A percentile compares a stretch with the other conserved stretches of the same genome.
Conservation (phyloP, 2,113 vertebrate species). For the Circaetus gallicus region DNA sequence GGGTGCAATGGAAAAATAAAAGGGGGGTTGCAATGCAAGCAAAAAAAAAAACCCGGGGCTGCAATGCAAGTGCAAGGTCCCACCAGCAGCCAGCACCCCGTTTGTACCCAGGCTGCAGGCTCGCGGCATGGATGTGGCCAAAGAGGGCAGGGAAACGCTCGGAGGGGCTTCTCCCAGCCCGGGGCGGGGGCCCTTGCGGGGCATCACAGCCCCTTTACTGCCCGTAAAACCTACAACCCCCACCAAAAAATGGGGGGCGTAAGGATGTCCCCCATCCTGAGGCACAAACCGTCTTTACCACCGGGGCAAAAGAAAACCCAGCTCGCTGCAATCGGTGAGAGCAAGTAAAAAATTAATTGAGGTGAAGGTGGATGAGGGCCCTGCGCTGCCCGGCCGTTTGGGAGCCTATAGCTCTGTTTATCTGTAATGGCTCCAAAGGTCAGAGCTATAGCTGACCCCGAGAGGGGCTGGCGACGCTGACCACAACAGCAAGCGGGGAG, state of each 20-base stretch:
- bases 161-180: background rate
- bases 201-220: background rate
- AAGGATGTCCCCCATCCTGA: background rate
- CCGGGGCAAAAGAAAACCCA: no score
- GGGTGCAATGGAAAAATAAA: background rate
- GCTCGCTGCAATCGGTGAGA: background rate
- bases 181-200: background rate
- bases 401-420: background rate
- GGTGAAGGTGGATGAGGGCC: background rate
- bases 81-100: background rate
- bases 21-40: background rate
- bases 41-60: no score
- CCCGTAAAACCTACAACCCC: no score
- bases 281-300: background rate
- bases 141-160: background rate
- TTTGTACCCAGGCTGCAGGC: no score
- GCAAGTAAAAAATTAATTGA: background rate
- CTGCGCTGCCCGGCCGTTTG: fast-evolving
- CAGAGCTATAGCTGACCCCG: background rate
- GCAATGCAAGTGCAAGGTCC: background rate
- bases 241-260: background rate
- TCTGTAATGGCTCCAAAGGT: background rate
- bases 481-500: no score
- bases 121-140: background rate
- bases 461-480: background rate